phyloP scores from a whole-genome alignment of 2,797 vertebrate species.

The Argya squamiceps region DNA sequence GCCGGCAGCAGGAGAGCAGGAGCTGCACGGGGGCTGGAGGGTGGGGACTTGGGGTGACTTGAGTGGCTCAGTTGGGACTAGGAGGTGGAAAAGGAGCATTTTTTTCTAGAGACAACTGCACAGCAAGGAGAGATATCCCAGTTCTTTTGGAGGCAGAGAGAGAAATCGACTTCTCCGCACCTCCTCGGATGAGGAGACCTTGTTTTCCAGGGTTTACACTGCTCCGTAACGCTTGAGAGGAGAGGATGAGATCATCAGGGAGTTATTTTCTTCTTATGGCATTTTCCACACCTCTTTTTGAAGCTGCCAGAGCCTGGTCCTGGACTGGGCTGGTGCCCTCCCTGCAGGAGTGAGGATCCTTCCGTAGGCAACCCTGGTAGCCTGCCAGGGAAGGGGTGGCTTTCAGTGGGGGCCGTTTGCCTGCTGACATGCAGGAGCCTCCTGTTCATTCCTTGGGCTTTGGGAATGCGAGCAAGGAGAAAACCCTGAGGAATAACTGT shows the following conservation, averaged over 20 bases:
- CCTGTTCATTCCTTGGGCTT: background rate
- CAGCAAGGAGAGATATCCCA: background rate
- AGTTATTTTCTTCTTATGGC: background rate
- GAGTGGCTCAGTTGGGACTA: background rate
- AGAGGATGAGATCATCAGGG: background rate
- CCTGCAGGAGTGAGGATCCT: background rate
- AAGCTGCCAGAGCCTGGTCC: background rate
- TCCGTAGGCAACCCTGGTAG: background rate
- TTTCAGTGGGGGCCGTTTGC: background rate
- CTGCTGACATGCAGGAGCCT: background rate
- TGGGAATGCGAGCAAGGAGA: rapidly evolving
- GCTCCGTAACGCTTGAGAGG: background rate
- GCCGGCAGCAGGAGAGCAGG: background rate
- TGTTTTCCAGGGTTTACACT: background rate
- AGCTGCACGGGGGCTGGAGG: background rate
- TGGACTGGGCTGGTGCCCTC: background rate
- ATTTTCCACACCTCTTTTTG: background rate
- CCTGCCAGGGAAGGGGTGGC: background rate
- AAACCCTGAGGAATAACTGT: background rate
- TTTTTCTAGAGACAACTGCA: background rate
- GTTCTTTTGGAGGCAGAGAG: background rate
- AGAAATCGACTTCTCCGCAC: background rate
- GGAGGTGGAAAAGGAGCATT: background rate
- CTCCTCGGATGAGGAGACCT: background rate
- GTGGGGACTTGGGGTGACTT: background rate